A percentile compares a stretch with the other conserved stretches of the same genome.
phyloP scores from a whole-genome alignment of 2,797 vertebrate species.

The Brachymystax lenok region DNA sequence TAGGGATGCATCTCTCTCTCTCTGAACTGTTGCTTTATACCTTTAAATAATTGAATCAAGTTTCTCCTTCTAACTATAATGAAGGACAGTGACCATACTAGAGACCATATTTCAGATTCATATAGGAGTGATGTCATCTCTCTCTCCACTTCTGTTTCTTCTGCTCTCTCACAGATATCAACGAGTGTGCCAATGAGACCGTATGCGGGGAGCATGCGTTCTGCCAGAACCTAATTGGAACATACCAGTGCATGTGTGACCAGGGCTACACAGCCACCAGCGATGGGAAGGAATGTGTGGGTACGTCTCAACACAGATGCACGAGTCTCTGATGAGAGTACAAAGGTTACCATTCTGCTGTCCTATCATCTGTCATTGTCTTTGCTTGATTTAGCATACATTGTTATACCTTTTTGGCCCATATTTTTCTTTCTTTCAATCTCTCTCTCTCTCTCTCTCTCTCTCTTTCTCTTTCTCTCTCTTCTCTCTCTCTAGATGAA shows the following conservation, averaged over 20 bases:
- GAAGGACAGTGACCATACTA: background rate
- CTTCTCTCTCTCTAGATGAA: conserved; percentile 74
- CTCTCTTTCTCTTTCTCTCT: background rate
- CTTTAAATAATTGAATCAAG: background rate
- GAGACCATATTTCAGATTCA: background rate
- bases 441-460: background rate
- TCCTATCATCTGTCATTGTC: background rate
- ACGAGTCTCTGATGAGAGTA: background rate
- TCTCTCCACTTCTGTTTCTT: conserved; percentile 4
- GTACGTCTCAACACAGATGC: conserved; percentile 62
- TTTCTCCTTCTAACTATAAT: background rate
- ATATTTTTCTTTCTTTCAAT: background rate
- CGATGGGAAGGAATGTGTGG: conserved; percentile 78
- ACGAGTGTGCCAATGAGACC: conserved; percentile 85
- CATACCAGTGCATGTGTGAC: conserved; percentile 89
- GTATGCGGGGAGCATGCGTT: conserved; percentile 83
- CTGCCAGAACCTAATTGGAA: conserved; percentile 86
- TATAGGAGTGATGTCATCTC: too few relatives aligned
- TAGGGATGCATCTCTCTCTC: background rate
- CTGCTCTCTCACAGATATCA: conserved; percentile 75
- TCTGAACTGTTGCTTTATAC: background rate
- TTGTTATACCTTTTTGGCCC: background rate
- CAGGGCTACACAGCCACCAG: conserved; percentile 79
- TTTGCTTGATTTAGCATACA: background rate
- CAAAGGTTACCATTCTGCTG: background rate